phyloP scores from a whole-genome alignment of 2,888 invertebrate species.

The Homarus gammarus region DNA sequence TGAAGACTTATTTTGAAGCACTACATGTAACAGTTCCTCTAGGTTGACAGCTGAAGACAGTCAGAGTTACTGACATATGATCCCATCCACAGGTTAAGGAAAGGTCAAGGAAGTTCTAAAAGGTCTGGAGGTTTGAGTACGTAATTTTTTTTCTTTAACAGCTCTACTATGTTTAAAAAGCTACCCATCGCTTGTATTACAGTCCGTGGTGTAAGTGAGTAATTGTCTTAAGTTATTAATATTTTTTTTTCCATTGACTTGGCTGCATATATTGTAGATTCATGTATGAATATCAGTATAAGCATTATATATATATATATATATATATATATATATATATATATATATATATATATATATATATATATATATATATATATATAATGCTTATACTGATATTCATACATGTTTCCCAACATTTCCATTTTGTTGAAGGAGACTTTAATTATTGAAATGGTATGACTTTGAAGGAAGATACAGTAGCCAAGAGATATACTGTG shows the following conservation, averaged over 20 bases:
- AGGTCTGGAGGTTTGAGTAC: background rate
- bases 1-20: background rate
- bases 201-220: background rate
- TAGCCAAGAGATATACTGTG: background rate
- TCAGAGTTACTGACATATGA: conserved; percentile 45
- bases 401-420: background rate
- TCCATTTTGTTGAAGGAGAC: background rate
- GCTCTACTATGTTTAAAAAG: background rate
- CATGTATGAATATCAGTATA: background rate
- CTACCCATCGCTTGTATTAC: conserved; percentile 20
- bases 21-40: conserved; percentile 42
- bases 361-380: too few species aligned
- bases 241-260: too few species aligned
- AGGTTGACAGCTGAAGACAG: conserved; percentile 48
- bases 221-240: background rate
- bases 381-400: background rate
- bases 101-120: conserved; percentile 38
- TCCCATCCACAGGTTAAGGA: conserved; percentile 50
- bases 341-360: too few species aligned
- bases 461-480: too few species aligned
- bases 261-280: too few species aligned
- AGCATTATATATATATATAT: background rate
- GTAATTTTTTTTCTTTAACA: conserved; percentile 15
- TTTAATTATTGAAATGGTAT: background rate
- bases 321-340: too few species aligned